Conservation (phyloP, 1,140 invertebrate species). For the Ephestia elutella region DNA sequence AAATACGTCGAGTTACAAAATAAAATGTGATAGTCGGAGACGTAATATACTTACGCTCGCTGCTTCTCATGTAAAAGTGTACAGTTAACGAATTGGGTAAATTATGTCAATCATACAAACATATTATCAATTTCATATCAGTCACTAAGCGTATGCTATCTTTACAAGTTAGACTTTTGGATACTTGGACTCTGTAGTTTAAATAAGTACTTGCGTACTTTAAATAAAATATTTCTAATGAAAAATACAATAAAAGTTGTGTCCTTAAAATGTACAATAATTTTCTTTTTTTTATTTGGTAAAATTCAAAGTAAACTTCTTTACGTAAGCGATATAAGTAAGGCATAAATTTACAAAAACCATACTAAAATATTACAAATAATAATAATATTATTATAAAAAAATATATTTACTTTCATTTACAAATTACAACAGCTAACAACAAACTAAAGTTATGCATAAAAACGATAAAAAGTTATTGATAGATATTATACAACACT, state of each 20-base stretch:
- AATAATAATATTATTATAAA: too few relatives aligned
- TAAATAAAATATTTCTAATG: not conserved
- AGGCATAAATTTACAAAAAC: too few relatives aligned
- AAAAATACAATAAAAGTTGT: not conserved
- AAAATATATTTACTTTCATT: too few relatives aligned
- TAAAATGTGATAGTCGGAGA: not conserved
- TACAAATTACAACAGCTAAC: too few relatives aligned
- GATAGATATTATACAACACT: too few relatives aligned
- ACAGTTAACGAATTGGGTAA: slow-evolving; percentile 54
- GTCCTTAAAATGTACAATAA: not conserved
- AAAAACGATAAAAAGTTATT: too few relatives aligned
- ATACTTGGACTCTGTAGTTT: slow-evolving; percentile 3
- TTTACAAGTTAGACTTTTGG: slow-evolving; percentile 6
- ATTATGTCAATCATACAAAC: slow-evolving; percentile 62
- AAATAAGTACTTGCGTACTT: not conserved
- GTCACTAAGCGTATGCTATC: slow-evolving; percentile 19
- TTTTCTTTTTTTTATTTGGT: too few relatives aligned
- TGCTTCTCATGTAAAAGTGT: slow-evolving; percentile 15
- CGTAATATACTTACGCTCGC: not conserved
- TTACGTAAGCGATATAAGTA: not conserved
- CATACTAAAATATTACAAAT: too few relatives aligned
- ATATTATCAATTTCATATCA: slow-evolving; percentile 70
- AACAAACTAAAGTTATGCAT: too few relatives aligned
- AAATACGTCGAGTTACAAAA: not conserved
- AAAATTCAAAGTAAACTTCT: not conserved